These are phyloP conservation scores for Cyclopterus lumpus DNA, from an alignment of 2,797 vertebrate genomes.

Conservation along the genomic window DNA sequence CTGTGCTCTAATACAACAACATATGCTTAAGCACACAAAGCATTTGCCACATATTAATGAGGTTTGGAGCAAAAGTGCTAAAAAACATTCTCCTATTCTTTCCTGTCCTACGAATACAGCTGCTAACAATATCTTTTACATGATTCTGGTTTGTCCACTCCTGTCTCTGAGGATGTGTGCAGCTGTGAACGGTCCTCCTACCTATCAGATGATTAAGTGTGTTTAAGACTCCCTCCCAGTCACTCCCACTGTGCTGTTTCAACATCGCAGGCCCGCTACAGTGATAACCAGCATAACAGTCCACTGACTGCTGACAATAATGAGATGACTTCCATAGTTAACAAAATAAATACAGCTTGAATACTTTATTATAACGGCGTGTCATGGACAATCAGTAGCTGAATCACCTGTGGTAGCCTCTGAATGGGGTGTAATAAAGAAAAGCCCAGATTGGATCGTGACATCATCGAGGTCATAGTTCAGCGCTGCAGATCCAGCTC, in stretches of 20 bases:
- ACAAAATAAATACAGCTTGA: constrained; percentile 7
- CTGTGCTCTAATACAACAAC: constrained; percentile 46
- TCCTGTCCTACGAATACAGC: neutral
- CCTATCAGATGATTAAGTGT: constrained; percentile 29
- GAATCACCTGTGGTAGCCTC: constrained; percentile 27
- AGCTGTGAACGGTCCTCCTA: constrained; percentile 13
- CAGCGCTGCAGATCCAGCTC: constrained; percentile 20
- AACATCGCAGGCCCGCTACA: constrained; percentile 24
- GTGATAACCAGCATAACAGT: constrained; percentile 48
- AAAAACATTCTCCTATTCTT: neutral
- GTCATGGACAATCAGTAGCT: constrained; percentile 15
- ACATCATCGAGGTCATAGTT: constrained; percentile 53
- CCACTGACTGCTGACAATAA: constrained; percentile 32
- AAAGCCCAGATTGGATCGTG: constrained; percentile 19
- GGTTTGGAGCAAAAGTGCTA: neutral
- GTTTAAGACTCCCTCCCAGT: constrained; percentile 52
- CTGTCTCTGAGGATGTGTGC: neutral
- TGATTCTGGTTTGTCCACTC: neutral
- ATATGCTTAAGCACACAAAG: constrained; percentile 29
- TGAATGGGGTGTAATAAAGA: constrained; percentile 18
- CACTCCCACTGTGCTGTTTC: constrained; percentile 60
- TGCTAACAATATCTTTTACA: neutral
- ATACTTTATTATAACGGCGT: constrained; percentile 21
- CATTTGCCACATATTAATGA: constrained; percentile 22
- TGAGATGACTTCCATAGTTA: constrained; percentile 6